phyloP scores from a whole-genome alignment of 2,113 vertebrate species.

The Balaenoptera acutorostrata region DNA sequence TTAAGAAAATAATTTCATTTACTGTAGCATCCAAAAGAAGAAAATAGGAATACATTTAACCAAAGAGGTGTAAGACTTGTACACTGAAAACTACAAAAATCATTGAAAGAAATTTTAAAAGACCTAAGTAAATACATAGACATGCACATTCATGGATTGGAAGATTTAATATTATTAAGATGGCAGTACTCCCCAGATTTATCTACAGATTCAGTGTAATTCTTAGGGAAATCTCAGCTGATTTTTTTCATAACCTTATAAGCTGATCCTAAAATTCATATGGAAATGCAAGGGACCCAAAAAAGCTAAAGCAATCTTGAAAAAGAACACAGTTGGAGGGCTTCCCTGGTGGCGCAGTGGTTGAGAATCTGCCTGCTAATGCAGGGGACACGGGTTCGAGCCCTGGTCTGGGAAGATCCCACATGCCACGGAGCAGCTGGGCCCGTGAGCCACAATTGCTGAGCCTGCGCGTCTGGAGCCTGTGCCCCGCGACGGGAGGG shows the following conservation, averaged over 20 bases:
- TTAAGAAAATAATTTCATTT: not conserved
- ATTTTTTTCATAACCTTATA: not conserved
- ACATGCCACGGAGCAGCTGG: too few species aligned
- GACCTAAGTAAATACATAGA: not conserved
- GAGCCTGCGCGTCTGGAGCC: too few species aligned
- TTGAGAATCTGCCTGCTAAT: too few species aligned
- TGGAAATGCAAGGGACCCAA: not conserved
- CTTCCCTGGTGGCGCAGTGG: too few species aligned
- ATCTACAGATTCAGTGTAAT: not conserved
- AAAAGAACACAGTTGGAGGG: not conserved
- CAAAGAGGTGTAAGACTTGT: not conserved
- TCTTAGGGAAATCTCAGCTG: not conserved
- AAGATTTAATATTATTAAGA: not conserved
- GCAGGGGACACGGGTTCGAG: too few species aligned
- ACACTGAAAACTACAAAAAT: not conserved
- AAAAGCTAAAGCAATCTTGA: not conserved
- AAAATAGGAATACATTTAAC: not conserved
- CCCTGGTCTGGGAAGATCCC: too few species aligned
- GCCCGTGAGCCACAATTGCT: too few species aligned
- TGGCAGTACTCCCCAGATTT: not conserved
- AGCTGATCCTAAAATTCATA: not conserved
- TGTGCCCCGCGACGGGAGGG: too few species aligned
- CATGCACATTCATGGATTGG: not conserved
- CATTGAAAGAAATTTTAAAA: not conserved
- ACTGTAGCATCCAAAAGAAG: not conserved